Evolutionary conservation across 2,888 invertebrate species (phyloP).

Genomic region (Amphimallon solstitiale): DNA sequence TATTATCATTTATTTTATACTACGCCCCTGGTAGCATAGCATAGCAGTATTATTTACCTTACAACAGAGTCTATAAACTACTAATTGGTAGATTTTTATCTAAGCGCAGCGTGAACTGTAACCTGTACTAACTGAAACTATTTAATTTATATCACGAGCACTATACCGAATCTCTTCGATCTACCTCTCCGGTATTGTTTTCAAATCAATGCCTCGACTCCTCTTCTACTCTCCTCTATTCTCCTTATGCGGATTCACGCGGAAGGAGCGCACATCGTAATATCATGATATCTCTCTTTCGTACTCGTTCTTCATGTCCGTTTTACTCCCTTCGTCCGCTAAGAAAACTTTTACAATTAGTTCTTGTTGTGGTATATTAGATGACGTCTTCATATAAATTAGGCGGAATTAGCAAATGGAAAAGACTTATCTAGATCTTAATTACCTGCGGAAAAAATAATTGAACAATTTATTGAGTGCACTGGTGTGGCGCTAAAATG

Average conservation of each 20-base stretch:
- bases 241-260: slow-evolving; percentile 10
- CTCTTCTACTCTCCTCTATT: neutral
- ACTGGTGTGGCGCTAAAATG: slow-evolving; percentile 30
- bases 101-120: slow-evolving; percentile 59
- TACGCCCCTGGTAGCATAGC: slow-evolving; percentile 3
- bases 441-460: slow-evolving; percentile 29
- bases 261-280: slow-evolving; percentile 13
- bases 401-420: slow-evolving; percentile 32
- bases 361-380: slow-evolving; percentile 19
- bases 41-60: slow-evolving; percentile 49
- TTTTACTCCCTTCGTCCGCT: neutral
- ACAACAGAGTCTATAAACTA: slow-evolving; percentile 57
- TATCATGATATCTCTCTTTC: slow-evolving; percentile 13
- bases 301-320: neutral
- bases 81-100: slow-evolving; percentile 62
- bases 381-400: slow-evolving; percentile 30
- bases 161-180: slow-evolving; percentile 50
- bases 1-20: neutral
- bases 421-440: slow-evolving; percentile 33
- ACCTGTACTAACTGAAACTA: slow-evolving; percentile 55
- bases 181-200: slow-evolving; percentile 52
- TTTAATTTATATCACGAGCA: slow-evolving; percentile 56
- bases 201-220: slow-evolving; percentile 34
- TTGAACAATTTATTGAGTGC: slow-evolving; percentile 31
- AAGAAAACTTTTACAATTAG: slow-evolving; percentile 16